Conservation (phyloP, 1,140 invertebrate genomes). For the Dreissena polymorpha region DNA sequence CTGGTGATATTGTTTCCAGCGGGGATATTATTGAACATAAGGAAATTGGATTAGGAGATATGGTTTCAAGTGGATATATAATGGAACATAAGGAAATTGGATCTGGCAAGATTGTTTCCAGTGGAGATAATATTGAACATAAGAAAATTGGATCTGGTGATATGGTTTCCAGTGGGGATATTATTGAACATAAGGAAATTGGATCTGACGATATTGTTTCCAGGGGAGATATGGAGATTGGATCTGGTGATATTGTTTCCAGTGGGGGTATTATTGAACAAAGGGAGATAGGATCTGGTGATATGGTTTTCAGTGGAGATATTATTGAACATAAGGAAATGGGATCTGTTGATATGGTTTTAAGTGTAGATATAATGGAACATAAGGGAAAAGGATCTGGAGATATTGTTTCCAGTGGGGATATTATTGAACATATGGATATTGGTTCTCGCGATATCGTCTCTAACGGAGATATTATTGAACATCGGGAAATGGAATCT, state of each 20-base stretch:
- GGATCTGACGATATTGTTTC: neutral
- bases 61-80: neutral
- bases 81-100: neutral
- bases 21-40: neutral
- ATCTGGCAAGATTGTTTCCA: neutral
- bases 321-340: neutral
- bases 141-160: neutral
- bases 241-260: neutral
- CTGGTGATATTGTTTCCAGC: conserved; percentile 2
- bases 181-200: too few relatives aligned
- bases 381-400: neutral
- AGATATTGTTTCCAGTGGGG: neutral
- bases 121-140: neutral
- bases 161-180: neutral
- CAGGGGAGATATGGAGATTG: neutral
- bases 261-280: too few relatives aligned
- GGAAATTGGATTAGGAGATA: neutral
- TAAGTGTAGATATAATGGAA: neutral
- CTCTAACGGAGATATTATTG: neutral
- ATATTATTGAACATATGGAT: too few relatives aligned
- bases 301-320: too few relatives aligned
- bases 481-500: neutral
- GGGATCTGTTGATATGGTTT: neutral
- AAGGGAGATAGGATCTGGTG: too few relatives aligned
- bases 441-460: too few relatives aligned